Conservation (phyloP, 2,113 vertebrate species). For the Clinocottus analis region DNA sequence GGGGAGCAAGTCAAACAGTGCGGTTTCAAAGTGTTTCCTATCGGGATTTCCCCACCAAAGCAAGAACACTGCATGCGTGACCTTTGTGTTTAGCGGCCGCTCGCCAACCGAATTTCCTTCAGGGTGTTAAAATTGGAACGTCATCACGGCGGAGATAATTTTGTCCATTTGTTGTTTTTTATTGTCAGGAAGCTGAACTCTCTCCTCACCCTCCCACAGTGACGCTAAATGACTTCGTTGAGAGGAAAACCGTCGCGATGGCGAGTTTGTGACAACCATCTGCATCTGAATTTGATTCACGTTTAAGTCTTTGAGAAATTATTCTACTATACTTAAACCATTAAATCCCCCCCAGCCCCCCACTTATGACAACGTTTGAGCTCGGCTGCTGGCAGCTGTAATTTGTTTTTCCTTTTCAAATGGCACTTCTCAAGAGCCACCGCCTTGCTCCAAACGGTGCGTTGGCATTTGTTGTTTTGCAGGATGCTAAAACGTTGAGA, state of each 20-base stretch:
- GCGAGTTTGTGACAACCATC: not conserved
- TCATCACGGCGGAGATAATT: not conserved
- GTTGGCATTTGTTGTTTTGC: slow-evolving; percentile 40
- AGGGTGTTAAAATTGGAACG: not conserved
- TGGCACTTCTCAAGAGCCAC: slow-evolving; percentile 31
- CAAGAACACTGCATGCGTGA: not conserved
- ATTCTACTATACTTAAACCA: not conserved
- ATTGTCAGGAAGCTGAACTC: too few species aligned
- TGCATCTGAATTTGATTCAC: not conserved
- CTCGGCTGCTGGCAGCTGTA: slow-evolving; percentile 1
- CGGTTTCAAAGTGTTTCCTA: not conserved
- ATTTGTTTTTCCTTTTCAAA: slow-evolving; percentile 36
- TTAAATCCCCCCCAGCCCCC: not conserved
- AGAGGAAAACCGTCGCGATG: not conserved
- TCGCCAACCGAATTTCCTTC: not conserved
- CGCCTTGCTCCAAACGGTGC: not conserved
- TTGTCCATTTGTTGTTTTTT: too few species aligned
- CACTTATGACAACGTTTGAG: not conserved
- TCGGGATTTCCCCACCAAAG: not conserved
- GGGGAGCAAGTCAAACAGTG: not conserved
- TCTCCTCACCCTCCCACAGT: too few species aligned
- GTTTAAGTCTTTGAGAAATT: not conserved
- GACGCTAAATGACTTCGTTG: not conserved
- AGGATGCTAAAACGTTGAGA: not conserved
- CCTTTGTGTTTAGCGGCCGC: not conserved